Conservation (phyloP, 2,888 invertebrate genomes). For the Amphimallon solstitiale region DNA sequence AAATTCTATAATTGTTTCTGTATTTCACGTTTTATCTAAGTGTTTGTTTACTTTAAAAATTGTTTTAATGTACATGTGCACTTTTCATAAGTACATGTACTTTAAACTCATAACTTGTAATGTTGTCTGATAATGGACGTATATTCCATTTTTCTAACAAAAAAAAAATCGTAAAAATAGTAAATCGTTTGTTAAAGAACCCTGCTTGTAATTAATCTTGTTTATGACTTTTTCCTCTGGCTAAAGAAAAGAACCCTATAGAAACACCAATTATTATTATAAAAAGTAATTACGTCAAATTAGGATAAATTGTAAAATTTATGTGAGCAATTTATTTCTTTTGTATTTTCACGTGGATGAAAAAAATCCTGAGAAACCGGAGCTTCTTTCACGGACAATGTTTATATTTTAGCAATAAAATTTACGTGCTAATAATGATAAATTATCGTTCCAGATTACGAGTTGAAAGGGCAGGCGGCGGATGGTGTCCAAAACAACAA, state of each 20-base stretch:
- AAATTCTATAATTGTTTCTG: too few species aligned
- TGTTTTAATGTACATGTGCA: too few species aligned
- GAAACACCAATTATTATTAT: constrained; percentile 25
- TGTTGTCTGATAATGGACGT: too few species aligned
- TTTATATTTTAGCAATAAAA: constrained; percentile 33
- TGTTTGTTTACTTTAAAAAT: too few species aligned
- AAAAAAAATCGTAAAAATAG: neutral
- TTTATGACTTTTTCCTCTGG: constrained; percentile 13
- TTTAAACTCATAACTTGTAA: neutral
- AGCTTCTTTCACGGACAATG: constrained; percentile 18
- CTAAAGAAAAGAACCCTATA: constrained; percentile 15
- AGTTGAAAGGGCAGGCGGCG: constrained; percentile 76
- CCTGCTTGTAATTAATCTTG: constrained; percentile 20
- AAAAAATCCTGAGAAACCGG: constrained; percentile 5
- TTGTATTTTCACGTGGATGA: constrained; percentile 16
- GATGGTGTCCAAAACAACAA: constrained; percentile 80
- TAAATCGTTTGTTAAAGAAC: constrained; percentile 10
- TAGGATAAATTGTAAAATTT: constrained; percentile 31
- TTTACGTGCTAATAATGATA: constrained; percentile 31
- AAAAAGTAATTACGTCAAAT: constrained; percentile 31
- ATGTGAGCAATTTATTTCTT: constrained; percentile 27
- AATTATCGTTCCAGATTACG: constrained; percentile 68
- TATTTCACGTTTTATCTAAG: too few species aligned
- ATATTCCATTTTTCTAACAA: neutral
- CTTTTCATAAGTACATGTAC: neutral